Conservation (phyloP, 2,888 invertebrate genomes). For the Philereme vetulata region DNA sequence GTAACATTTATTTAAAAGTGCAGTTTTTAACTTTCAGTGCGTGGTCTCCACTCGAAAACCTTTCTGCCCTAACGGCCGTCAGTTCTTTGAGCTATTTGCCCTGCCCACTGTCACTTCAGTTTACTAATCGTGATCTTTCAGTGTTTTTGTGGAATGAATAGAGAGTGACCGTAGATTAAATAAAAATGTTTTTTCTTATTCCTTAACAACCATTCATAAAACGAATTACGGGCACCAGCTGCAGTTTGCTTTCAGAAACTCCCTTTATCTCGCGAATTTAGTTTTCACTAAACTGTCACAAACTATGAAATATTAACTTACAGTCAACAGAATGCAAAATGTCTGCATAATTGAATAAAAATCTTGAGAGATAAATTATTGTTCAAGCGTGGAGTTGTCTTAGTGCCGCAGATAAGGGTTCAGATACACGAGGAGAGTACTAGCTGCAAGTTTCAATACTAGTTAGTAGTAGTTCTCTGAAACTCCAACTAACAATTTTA, state of each 20-base stretch:
- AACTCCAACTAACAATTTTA: too few relatives aligned
- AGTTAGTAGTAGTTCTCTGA: too few relatives aligned
- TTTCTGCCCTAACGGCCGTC: too few relatives aligned
- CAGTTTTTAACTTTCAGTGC: too few relatives aligned
- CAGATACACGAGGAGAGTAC: constrained; percentile 4
- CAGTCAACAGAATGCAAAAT: constrained; percentile 43
- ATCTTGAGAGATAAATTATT: constrained; percentile 38
- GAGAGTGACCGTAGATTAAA: too few relatives aligned
- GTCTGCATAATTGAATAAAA: constrained; percentile 42
- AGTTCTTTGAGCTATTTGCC: too few relatives aligned
- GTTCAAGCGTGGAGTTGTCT: constrained; percentile 29
- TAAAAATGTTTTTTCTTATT: not conserved
- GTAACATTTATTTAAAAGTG: too few relatives aligned
- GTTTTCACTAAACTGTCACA: constrained; percentile 36
- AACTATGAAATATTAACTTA: constrained; percentile 44
- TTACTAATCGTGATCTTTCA: too few relatives aligned
- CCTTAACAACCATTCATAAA: constrained; percentile 3
- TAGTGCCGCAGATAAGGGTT: constrained; percentile 17
- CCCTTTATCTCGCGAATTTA: constrained; percentile 22
- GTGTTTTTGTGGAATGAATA: too few relatives aligned
- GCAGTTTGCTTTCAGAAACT: constrained; percentile 15
- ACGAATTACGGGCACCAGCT: constrained; percentile 19
- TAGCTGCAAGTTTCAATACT: not conserved
- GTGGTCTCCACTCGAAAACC: too few relatives aligned
- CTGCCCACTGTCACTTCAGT: too few relatives aligned